Evolutionary conservation across 2,797 vertebrate genomes (phyloP).

Genomic region (Tokudaia tokunoshimensis): DNA sequence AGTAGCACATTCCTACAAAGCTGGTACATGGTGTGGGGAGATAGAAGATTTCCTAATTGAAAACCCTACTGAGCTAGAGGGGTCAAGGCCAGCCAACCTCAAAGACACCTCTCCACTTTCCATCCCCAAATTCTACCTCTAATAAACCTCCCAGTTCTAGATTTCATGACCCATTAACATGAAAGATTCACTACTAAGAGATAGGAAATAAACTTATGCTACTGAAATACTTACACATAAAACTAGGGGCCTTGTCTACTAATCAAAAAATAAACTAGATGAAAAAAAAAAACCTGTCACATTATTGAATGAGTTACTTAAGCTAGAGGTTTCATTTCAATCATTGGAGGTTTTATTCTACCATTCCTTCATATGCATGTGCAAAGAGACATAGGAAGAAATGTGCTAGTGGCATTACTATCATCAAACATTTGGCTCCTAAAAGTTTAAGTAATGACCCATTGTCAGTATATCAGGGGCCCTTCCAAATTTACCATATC

Average conservation of each 20-base stretch:
- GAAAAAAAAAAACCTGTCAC: not conserved
- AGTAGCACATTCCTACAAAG: not conserved
- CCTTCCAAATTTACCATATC: conserved; percentile 46
- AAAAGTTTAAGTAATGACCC: not conserved
- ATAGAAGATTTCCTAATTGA: not conserved
- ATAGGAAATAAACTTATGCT: conserved; percentile 55
- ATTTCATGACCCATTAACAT: conserved; percentile 23
- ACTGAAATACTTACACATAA: conserved; percentile 14
- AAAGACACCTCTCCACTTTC: not conserved
- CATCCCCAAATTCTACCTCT: not conserved
- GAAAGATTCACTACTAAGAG: conserved; percentile 52
- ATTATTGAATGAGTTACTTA: conserved; percentile 19
- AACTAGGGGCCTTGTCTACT: conserved; percentile 35
- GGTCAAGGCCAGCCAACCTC: not conserved
- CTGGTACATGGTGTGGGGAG: not conserved
- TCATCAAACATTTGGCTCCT: conserved; percentile 44
- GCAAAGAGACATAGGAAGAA: conserved; percentile 59
- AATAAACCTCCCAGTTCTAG: conserved; percentile 27
- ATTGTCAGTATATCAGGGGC: not conserved
- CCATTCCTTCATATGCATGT: not conserved
- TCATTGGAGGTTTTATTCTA: not conserved
- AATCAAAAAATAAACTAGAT: conserved; percentile 18
- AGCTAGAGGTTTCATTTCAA: conserved; percentile 21
- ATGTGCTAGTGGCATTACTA: not conserved
- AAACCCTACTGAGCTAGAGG: not conserved